These are phyloP conservation scores for Drosophila borborema DNA, from an alignment of 2,888 invertebrate genomes.

Conservation along the genomic window DNA sequence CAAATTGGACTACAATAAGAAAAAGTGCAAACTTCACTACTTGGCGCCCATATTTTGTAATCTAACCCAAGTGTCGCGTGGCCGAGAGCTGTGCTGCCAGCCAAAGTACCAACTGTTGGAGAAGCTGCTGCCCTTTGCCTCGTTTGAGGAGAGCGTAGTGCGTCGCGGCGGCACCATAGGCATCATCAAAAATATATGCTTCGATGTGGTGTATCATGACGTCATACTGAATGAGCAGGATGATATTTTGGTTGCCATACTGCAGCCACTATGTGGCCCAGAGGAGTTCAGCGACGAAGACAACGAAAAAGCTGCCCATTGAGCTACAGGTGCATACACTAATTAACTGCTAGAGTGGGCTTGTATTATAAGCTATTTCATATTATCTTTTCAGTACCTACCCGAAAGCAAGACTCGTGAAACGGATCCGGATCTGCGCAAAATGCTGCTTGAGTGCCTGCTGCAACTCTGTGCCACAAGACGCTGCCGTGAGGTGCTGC, in stretches of 20 bases:
- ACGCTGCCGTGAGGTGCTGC: constrained; percentile 89
- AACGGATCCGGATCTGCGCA: constrained; percentile 90
- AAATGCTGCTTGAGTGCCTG: constrained; percentile 92
- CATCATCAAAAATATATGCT: constrained; percentile 92
- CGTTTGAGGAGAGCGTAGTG: constrained; percentile 88
- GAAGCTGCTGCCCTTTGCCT: constrained; percentile 89
- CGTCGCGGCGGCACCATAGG: constrained; percentile 92
- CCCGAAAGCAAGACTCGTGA: constrained; percentile 92
- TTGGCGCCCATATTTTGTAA: constrained; percentile 89
- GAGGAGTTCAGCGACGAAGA: constrained; percentile 96
- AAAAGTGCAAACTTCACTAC: constrained; percentile 90
- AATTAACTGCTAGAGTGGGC: neutral
- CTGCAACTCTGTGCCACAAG: constrained; percentile 92
- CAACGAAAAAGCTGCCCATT: constrained; percentile 92
- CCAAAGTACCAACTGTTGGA: constrained; percentile 87
- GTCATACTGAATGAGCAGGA: constrained; percentile 88
- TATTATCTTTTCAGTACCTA: constrained; percentile 86
- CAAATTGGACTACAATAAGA: constrained; percentile 89
- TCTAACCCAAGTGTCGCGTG: constrained; percentile 87
- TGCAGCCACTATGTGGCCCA: constrained; percentile 94
- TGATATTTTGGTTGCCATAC: constrained; percentile 90
- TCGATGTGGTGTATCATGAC: constrained; percentile 88
- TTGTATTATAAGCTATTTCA: neutral
- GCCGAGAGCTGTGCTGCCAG: constrained; percentile 88
- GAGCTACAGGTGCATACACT: constrained; percentile 88